Evolutionary conservation across 2,888 invertebrate genomes (phyloP).

Genomic region (Tetanocera ferruginea): DNA sequence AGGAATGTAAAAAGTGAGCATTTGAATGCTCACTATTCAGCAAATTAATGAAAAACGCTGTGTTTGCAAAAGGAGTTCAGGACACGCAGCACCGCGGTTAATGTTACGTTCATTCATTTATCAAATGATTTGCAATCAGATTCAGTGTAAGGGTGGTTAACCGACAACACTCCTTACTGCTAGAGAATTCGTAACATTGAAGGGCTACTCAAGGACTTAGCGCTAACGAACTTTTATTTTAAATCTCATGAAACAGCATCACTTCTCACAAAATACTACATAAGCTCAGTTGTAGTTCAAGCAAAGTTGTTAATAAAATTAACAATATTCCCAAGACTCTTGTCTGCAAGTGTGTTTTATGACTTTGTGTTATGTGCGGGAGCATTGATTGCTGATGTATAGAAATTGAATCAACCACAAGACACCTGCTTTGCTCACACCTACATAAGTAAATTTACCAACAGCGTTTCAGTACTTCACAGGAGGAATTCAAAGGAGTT

Average conservation of each 20-base stretch:
- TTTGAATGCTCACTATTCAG: too few relatives aligned
- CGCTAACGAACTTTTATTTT: background rate
- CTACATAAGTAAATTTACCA: too few relatives aligned
- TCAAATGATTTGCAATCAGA: background rate
- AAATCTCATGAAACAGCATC: background rate
- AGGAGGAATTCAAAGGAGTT: too few relatives aligned
- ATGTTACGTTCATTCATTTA: conserved; percentile 4
- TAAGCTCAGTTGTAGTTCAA: background rate
- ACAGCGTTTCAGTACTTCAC: too few relatives aligned
- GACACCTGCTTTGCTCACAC: too few relatives aligned
- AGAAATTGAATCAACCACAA: too few relatives aligned
- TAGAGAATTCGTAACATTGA: too few relatives aligned
- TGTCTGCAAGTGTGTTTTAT: background rate
- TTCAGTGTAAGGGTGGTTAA: too few relatives aligned
- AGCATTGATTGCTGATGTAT: too few relatives aligned
- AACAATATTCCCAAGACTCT: background rate
- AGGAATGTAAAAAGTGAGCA: too few relatives aligned
- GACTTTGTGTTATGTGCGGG: background rate
- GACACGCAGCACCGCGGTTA: background rate
- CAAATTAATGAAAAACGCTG: too few relatives aligned
- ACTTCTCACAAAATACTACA: background rate
- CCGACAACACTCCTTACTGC: too few relatives aligned
- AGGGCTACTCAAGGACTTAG: background rate
- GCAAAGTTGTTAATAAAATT: background rate
- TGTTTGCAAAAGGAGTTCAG: background rate